A percentile compares a stretch with the other conserved stretches of the same genome.
Evolutionary conservation across 2,113 vertebrate genomes (phyloP).

Genomic region (Dicrurus megarhynchus): DNA sequence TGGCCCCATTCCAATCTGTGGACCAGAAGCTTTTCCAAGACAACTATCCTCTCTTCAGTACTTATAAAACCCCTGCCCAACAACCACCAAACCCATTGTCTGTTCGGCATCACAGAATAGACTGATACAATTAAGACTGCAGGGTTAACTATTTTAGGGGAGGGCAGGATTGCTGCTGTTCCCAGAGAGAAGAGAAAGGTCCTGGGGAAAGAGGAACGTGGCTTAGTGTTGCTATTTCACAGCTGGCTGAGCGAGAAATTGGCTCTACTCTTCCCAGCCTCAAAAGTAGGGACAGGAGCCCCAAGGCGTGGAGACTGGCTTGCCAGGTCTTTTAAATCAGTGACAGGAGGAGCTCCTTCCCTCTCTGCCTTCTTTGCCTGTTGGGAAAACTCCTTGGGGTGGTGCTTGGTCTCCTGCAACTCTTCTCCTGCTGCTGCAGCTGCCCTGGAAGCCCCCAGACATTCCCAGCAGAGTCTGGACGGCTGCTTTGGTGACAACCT

Average conservation of each 20-base stretch:
- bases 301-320: background rate
- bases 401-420: background rate
- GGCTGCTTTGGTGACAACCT: constrained; percentile 53
- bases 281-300: background rate
- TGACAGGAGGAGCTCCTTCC: background rate
- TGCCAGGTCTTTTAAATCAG: background rate
- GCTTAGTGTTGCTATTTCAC: background rate
- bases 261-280: background rate
- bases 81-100: background rate
- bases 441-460: constrained; percentile 31
- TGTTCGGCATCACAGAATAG: background rate
- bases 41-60: background rate
- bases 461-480: constrained; percentile 34
- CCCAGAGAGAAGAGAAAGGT: background rate
- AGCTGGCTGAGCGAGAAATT: background rate
- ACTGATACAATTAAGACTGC: background rate
- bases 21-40: background rate
- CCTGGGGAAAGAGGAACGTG: background rate
- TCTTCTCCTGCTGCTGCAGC: background rate
- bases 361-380: background rate
- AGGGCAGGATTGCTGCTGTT: background rate
- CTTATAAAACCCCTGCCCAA: background rate
- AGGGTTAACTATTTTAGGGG: background rate
- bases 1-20: background rate
- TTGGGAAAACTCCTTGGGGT: background rate